Evolutionary conservation across 2,797 vertebrate genomes (phyloP).

Genomic region (Molossus alvarezi): DNA sequence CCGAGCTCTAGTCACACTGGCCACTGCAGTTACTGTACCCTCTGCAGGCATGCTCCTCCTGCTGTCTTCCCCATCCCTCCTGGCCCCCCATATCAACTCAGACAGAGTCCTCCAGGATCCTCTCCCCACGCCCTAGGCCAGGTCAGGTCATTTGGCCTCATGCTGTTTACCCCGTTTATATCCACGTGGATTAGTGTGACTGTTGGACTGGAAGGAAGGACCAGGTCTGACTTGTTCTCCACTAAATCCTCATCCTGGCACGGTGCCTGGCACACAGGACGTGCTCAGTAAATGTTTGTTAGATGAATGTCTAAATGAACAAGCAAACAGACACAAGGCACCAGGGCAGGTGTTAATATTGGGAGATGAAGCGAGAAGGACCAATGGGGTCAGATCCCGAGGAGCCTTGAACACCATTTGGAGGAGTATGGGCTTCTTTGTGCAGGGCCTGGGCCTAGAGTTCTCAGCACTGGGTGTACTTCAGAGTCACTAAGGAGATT

Average conservation of each 20-base stretch:
- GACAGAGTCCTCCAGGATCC: background rate
- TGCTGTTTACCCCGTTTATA: background rate
- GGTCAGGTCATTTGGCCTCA: background rate
- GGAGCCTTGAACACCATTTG: background rate
- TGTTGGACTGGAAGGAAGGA: constrained; percentile 45
- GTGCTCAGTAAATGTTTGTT: constrained; percentile 51
- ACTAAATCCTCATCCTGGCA: constrained; percentile 72
- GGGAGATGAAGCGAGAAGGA: constrained; percentile 61
- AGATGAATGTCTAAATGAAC: constrained; percentile 52
- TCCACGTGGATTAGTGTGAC: constrained; percentile 14
- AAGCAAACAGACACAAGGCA: constrained; percentile 51
- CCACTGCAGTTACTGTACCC: background rate
- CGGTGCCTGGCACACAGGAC: constrained; percentile 63
- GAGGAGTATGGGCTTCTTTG: background rate
- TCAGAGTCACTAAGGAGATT: background rate
- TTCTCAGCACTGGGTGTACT: background rate
- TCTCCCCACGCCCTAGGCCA: background rate
- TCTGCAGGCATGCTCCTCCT: background rate
- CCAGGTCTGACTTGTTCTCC: constrained; percentile 31
- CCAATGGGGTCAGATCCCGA: background rate
- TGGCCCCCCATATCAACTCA: background rate
- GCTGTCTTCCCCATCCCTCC: background rate
- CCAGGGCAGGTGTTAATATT: constrained; percentile 15
- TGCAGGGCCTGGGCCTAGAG: background rate
- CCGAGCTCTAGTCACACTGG: background rate